phyloP scores from a whole-genome alignment of 2,797 vertebrate genomes.

The Menidia menidia region DNA sequence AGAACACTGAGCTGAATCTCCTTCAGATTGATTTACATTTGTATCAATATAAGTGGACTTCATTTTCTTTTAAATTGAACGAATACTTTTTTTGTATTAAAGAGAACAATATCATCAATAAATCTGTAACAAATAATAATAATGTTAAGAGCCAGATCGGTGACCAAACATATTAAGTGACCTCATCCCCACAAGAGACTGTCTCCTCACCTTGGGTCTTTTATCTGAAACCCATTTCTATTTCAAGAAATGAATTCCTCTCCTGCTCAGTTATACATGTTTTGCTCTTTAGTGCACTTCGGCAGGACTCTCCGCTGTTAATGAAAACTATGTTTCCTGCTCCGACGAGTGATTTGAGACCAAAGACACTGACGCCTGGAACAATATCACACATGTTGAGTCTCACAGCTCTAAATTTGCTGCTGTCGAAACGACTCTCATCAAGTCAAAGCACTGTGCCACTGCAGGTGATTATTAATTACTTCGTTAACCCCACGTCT shows the following conservation, averaged over 20 bases:
- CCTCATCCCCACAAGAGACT: too few species aligned
- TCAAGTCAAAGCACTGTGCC: slow-evolving; percentile 14
- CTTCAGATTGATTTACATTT: too few species aligned
- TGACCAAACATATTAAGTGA: too few species aligned
- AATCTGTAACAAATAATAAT: too few species aligned
- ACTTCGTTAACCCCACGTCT: slow-evolving; percentile 42
- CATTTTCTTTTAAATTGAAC: too few species aligned
- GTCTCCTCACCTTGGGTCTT: too few species aligned
- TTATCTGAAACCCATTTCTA: not conserved
- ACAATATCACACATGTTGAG: slow-evolving; percentile 14
- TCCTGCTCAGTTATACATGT: slow-evolving; percentile 14
- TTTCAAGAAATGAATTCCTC: not conserved
- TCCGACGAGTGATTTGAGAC: slow-evolving; percentile 11
- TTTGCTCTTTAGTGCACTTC: slow-evolving; percentile 5
- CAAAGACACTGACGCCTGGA: not conserved
- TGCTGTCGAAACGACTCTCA: slow-evolving; percentile 21
- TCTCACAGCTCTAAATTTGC: slow-evolving; percentile 25
- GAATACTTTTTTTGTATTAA: too few species aligned
- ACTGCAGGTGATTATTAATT: slow-evolving; percentile 34
- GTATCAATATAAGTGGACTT: too few species aligned
- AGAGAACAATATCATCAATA: too few species aligned
- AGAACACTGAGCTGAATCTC: too few species aligned
- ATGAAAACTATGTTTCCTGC: slow-evolving; percentile 12
- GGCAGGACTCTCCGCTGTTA: slow-evolving; percentile 4
- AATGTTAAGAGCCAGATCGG: too few species aligned